Evolutionary conservation across 2,797 vertebrate species (phyloP).

Genomic region (Aselliscus stoliczkanus): DNA sequence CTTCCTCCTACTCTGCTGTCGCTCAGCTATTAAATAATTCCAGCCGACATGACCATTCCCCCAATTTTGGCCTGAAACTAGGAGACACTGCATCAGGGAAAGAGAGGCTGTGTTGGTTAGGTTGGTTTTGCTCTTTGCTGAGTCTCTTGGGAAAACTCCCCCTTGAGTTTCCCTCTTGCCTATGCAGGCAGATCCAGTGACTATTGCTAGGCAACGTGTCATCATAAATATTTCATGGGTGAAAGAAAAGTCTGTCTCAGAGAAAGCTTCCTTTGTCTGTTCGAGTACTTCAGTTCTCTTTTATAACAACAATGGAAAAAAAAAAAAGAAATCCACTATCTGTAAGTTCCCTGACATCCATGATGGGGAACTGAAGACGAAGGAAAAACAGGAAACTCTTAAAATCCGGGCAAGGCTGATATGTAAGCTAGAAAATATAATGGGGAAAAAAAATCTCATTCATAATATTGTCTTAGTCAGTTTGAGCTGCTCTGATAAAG

Average conservation of each 20-base stretch:
- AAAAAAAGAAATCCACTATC: background rate
- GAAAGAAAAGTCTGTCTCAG: constrained; percentile 53
- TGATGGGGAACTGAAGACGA: background rate
- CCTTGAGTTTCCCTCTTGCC: constrained; percentile 58
- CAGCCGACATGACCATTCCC: constrained; percentile 47
- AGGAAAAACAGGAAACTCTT: background rate
- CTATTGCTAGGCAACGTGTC: constrained; percentile 83
- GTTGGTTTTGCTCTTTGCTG: constrained; percentile 17
- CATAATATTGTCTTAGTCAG: background rate
- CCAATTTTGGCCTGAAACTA: constrained; percentile 42
- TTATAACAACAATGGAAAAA: background rate
- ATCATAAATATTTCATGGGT: constrained; percentile 80
- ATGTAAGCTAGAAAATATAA: background rate
- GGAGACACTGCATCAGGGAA: constrained; percentile 37
- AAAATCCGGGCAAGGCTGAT: background rate
- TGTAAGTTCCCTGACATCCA: background rate
- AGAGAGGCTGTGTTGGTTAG: constrained; percentile 26
- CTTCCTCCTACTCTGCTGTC: constrained; percentile 10
- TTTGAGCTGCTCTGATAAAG: background rate
- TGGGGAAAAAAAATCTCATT: background rate
- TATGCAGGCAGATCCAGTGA: constrained; percentile 71
- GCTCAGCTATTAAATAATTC: constrained; percentile 65
- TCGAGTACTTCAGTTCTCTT: background rate
- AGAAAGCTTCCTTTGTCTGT: constrained; percentile 46
- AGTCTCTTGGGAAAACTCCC: constrained; percentile 41